phyloP scores from a whole-genome alignment of 2,113 vertebrate genomes.

The Notarius quadriscutis region DNA sequence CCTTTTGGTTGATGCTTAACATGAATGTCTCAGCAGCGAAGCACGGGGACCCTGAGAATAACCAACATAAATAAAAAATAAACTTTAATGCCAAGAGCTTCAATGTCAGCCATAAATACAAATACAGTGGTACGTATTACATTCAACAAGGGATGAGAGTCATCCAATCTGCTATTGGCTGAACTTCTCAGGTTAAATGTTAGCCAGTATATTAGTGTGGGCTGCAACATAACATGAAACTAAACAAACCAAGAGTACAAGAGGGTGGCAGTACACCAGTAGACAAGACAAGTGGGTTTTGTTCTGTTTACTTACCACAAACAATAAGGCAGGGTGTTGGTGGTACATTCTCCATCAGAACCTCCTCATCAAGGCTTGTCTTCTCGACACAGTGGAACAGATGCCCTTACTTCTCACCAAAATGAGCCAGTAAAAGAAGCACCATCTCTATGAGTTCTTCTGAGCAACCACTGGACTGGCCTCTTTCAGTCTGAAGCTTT shows the following conservation, averaged over 20 bases:
- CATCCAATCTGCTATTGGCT: no score
- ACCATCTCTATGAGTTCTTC: slow-evolving; percentile 49
- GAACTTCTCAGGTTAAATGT: neutral
- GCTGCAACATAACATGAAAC: no score
- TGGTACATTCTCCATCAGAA: slow-evolving; percentile 17
- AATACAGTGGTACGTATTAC: no score
- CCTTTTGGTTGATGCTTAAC: slow-evolving; percentile 40
- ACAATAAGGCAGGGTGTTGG: neutral
- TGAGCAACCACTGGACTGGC: slow-evolving; percentile 40
- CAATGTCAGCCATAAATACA: no score
- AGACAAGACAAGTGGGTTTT: no score
- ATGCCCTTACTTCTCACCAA: slow-evolving; percentile 48
- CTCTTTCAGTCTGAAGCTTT: slow-evolving; percentile 37
- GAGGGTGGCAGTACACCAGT: no score
- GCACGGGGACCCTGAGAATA: slow-evolving; percentile 24
- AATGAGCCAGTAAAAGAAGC: slow-evolving; percentile 50
- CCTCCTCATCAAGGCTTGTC: slow-evolving; percentile 35
- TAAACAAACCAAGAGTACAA: neutral
- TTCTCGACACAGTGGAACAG: slow-evolving; percentile 46
- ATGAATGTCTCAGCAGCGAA: slow-evolving; percentile 38
- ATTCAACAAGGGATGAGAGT: no score
- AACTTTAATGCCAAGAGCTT: neutral
- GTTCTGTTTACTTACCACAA: slow-evolving; percentile 5
- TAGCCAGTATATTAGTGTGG: neutral
- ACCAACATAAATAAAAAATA: neutral